Evolutionary conservation across 2,797 vertebrate species (phyloP), one percentile per base, ranked within the genome.

Genomic region (Rhabdomys pumilio): DNA sequence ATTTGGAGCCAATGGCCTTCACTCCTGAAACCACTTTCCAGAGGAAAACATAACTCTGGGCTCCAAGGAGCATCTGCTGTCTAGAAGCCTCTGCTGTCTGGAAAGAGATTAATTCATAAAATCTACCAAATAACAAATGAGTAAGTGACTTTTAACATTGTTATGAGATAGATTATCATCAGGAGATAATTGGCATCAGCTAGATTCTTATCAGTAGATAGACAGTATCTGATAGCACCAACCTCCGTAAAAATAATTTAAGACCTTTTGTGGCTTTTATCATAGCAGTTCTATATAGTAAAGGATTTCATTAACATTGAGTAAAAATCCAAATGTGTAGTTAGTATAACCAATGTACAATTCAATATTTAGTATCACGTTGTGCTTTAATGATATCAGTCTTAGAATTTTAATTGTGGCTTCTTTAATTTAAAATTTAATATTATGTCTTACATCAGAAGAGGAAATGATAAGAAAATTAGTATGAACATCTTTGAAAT

Each of bases 381-480:
- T 89, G 26, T 41, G 20, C 80, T 85, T 76, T 90, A 85, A 95
- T 81, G 4, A 90, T 24, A 82, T 93, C 20, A 92, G 26, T 34
- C 44, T 94, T 72, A 85, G 34, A 22, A 81, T 63, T 44, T 84
- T 15, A 90, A 55, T 20, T 57, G 9, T 72, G 13, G 2, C 22
- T 97, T 75, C 26, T 29, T 57, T 59, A 57, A 65, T 61, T 89
- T 89, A 10, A 82, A 87, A 86, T 93, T 34, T 12, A 67, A 24
- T 38, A 1, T 61, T 41, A 20, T 41, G 7, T 44, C 31, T 73
- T 80, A 75, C 2, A 12, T 50, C 5, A 81, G 15, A 87, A 88
- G 22, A 86, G 17, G 1, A 19, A 93, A 31, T 38, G 9, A 47
- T 79, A 57, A 2, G 10, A 92, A n/a, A 93, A 92, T 26, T 57